phyloP scores from a whole-genome alignment of 2,113 vertebrate species.

The Cryptomyrus ogoouensis region DNA sequence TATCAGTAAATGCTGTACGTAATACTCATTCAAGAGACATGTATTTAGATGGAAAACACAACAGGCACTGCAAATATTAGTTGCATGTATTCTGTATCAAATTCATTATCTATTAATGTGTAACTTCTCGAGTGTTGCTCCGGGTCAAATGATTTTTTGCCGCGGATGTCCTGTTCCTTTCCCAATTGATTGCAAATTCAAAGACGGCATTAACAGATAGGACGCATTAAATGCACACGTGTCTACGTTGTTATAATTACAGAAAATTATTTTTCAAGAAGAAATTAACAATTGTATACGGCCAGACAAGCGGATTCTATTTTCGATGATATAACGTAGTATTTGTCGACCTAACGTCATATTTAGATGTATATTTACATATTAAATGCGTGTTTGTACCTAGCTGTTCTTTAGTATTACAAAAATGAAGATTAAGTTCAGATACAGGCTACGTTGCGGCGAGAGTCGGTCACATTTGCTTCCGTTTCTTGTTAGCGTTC shows the following conservation, averaged over 20 bases:
- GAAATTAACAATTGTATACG: not conserved
- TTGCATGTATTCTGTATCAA: not conserved
- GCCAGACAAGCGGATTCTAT: not conserved
- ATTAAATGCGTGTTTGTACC: not conserved
- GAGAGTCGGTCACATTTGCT: not conserved
- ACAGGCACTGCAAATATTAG: not conserved
- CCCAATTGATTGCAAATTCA: not conserved
- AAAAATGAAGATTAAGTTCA: not conserved
- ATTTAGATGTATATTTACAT: not conserved
- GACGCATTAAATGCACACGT: not conserved
- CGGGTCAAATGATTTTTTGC: not conserved
- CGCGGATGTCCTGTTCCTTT: not conserved
- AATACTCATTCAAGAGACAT: not conserved
- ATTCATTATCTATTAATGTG: not conserved
- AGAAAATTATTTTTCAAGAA: not conserved
- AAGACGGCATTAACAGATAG: not conserved
- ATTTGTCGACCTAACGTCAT: not conserved
- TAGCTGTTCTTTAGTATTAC: not conserved
- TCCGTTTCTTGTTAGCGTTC: not conserved
- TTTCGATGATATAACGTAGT: not conserved
- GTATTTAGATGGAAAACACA: not conserved
- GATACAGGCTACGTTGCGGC: not conserved
- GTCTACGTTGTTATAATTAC: not conserved
- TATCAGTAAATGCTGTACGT: not conserved
- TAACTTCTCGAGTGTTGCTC: not conserved